Base-by-base conservation (phyloP, 2,888 invertebrate species). In the Heterodera filipjevi region DNA sequence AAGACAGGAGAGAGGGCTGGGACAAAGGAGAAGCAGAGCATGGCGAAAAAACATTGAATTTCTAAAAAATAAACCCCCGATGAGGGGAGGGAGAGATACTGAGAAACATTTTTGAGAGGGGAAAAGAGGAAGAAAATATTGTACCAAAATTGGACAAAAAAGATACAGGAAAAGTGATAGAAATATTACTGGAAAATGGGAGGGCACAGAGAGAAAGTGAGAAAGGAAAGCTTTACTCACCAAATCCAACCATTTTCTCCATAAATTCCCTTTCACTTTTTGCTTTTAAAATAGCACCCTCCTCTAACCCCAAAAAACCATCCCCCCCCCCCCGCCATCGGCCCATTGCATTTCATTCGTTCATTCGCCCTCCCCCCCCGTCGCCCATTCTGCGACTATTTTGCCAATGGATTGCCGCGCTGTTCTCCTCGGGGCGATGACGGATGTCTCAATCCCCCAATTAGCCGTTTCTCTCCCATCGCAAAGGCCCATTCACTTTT, bases 391-490 rank as follows among this genome's bases (percentile, higher is more conserved):
- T 49, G 49, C 49, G 16, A 19, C 49, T 49, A 8, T 49, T 49
- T 19, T 14, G 14, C 49, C 16, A 22, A 35, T 32, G 68, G 32
- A 68, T 35, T 68, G 32, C 68, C 68, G 32, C 33, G 32, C 68
- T 14, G 68, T 32, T 32, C 22, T 5, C 5, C 3, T 8, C 33
- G 33, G 68, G 33, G 19, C 33, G 68, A 32, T 27, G 22, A 68
- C 19, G 68, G 68, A 68, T 68, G 68, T 68, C 68, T 68, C 68
- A 68, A 68, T 68, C 68, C 68, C 68, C 33, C 68, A 68, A 68
- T 68, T 68, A 68, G 68, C 33, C 68, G 16, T 19, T 22, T 30
- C 19, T 16, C 22, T 59, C 27, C 59, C 59, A 59, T 27, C 22
- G 59, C n/a, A 8, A 59, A 59, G 33, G n/a, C n/a, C 68, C 16